Evolutionary conservation across 2,888 invertebrate species (phyloP), one percentile per base, ranked within the genome.

Genomic region (Nycteola revayana): DNA sequence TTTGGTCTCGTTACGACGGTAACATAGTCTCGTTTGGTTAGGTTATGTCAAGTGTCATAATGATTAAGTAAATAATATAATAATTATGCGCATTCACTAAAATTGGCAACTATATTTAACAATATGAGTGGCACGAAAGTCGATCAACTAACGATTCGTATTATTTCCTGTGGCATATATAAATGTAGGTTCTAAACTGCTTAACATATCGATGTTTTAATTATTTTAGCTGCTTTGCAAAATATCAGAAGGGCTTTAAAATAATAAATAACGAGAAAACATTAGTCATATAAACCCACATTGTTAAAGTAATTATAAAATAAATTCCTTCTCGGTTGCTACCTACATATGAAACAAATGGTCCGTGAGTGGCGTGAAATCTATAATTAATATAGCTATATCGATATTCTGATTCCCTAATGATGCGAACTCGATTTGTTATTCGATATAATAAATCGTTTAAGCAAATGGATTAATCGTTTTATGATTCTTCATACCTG

Each of bases 311-410:
- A 39, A 46, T 45, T 53, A 21, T 6, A n/a, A n/a, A 21, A 21
- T 2, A 51, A 37, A 47, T 29, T 36, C 28, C 37, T 51, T 54
- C 47, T 43, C 57, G 61, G 39, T 50, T 46, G 45, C 47, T 36
- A 28, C 40, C 38, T 39, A 32, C 39, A n/a, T n/a, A n/a, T n/a
- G n/a, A n/a, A n/a, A n/a, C n/a, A 66, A 66, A 62, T 63, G 47
- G 53, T 58, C 63, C 63, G 58, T 38, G 52, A 49, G 47, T 49
- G 35, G 60, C 64, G 69, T 70, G 67, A 70, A 73, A 70, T 73
- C 61, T 58, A 66, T 73, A 72, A 70, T n/a, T 14, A 14, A 62
- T 60, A 54, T 48, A 51, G 14, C 5, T 21, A 21, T n/a, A 21
- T n/a, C 21, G 7, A 21, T 21, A 21, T n/a, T 49, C 25, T 39